Percentiles rank a stretch among this genome's conserved stretches.
These are phyloP conservation scores for Monodelphis domestica DNA, from an alignment of 2,797 vertebrate genomes.

Conservation along the genomic window DNA sequence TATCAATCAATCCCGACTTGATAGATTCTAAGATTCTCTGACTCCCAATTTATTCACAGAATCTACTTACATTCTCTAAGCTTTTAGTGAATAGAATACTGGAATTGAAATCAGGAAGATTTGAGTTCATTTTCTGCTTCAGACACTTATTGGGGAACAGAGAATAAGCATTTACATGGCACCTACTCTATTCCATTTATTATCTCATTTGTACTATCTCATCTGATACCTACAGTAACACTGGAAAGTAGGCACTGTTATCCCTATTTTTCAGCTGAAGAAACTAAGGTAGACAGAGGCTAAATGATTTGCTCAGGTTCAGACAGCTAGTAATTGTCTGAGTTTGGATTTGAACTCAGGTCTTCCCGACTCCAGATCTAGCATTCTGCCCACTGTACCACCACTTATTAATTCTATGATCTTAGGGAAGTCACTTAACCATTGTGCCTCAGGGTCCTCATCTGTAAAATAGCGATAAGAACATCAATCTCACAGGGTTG, in stretches of 20 bases:
- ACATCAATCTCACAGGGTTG: not conserved
- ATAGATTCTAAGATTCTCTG: not conserved
- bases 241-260: not conserved
- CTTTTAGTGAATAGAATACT: not conserved
- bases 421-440: not conserved
- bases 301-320: not conserved
- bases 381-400: not conserved
- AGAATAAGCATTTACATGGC: not conserved
- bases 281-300: not conserved
- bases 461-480: not conserved
- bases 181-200: not conserved
- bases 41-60: not conserved
- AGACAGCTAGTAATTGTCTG: not conserved
- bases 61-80: not conserved
- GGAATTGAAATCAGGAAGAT: not conserved
- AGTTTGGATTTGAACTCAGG: not conserved
- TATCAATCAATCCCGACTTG: not conserved
- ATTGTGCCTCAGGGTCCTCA: not conserved
- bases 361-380: not conserved
- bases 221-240: not conserved
- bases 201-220: not conserved
- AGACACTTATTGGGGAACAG: not conserved
- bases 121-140: not conserved
- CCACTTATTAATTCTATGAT: too few species aligned
- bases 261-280: not conserved